Evolutionary conservation across 2,888 invertebrate species (phyloP), one percentile per base, ranked within the genome.

Genomic region (Pandemis heparana): DNA sequence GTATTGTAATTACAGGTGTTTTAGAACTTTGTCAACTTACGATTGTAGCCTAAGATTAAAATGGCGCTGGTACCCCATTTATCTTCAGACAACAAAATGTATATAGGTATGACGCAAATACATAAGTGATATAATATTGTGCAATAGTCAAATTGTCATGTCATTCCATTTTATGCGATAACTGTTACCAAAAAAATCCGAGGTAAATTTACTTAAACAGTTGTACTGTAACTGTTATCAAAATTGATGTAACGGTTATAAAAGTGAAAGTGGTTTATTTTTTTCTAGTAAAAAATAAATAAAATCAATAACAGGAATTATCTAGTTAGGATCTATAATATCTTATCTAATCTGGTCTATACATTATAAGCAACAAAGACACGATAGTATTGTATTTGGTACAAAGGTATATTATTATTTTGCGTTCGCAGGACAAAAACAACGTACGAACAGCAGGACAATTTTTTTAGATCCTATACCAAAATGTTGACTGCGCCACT

Each of bases 91-190:
- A 18, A 53, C 51, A 18, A 53, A 32, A 32, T 32, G 23, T 32
- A n/a, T n/a, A n/a, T n/a, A n/a, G n/a, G n/a, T n/a, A 18, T 53
- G 51, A 53, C 51, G 51, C 51, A 53, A 53, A 53, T 53, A 53
- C n/a, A n/a, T 16, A 53, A 18, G 16, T 51, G 46, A 48, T 51
- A 51, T 51, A 53, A 53, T 16, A 53, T 18, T 53, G 51, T 53
- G 16, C 51, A 53, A 53, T 53, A 8, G 16, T 0, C 7, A 53
- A 16, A 18, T 9, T 53, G 16, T n/a, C 51, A 53, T 18, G 16
- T 53, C 51, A 53, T 18, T n/a, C n/a, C 6, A n/a, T n/a, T 16
- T 16, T 16, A 0, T 9, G 8, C 2, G 51, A 53, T 53, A 53
- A 4, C 7, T 53, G n/a, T 48, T 7, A n/a, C 7, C 5, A 9